Evolutionary conservation across 2,113 vertebrate species (phyloP), one percentile per base, ranked within the genome.

Genomic region (Rhea americana): DNA sequence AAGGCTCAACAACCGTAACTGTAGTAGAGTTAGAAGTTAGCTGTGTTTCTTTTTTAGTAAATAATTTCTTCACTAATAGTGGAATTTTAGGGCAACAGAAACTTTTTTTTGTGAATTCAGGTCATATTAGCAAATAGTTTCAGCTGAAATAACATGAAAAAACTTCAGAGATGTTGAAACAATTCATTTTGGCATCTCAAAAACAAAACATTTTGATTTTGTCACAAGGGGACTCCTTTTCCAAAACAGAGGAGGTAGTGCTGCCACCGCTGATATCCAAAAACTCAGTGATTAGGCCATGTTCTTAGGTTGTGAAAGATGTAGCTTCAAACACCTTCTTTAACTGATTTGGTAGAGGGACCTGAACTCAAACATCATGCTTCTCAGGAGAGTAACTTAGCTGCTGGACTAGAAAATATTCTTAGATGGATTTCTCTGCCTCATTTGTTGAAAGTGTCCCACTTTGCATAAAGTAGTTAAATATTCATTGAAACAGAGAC

Each of bases 211-310:
- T 87, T 93, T 87, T 92, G 78, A 93, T 96, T 96, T 92, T 96
- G 89, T 94, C 96, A 96, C 96, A 95, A 96, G 94, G 96, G 96
- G 96, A 96, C 95, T 95, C 89, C 87, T 82, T 93, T 93, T 59
- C 86, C 87, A 93, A 91, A 96, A 91, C 94, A 96, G 91, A 96
- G 93, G 96, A 94, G 96, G 95, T 93, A 92, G 63, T 94, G 93
- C 95, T 96, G 96, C 94, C 96, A 95, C 91, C 75, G 63, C 66
- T 87, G 89, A 96, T 96, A 95, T 90, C 77, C 45, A 93, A 90
- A 93, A 95, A 55, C 55, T 66, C 71, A 18, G 71, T 96, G 95
- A 96, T 96, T 89, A 96, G 84, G 67, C 87, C 92, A 39, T 74
- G 93, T 92, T 92, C 87, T 92, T 58, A 50, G 32, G 30, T 9